Evolutionary conservation across 2,797 vertebrate genomes (phyloP).

Genomic region (Danionella dracula): DNA sequence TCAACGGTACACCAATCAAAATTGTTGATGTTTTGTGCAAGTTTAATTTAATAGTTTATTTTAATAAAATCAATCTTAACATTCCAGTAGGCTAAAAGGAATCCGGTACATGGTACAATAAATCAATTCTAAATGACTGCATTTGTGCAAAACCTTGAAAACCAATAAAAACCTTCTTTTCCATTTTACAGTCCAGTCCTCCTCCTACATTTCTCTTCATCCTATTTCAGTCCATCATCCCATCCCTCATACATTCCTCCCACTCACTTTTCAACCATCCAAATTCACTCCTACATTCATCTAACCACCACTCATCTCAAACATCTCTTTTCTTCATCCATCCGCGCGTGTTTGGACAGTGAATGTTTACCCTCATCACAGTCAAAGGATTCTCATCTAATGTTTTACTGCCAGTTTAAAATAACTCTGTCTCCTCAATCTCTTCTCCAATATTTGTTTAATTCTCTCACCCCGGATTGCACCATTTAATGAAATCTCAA

Average conservation of each 20-base stretch:
- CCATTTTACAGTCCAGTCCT: constrained; percentile 26
- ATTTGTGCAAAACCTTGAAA: too few relatives aligned
- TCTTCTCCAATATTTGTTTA: constrained; percentile 65
- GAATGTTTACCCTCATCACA: constrained; percentile 58
- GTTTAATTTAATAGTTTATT: too few relatives aligned
- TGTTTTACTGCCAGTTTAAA: constrained; percentile 64
- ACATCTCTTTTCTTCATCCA: background rate
- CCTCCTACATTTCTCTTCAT: constrained; percentile 12
- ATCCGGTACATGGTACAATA: too few relatives aligned
- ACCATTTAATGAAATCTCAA: constrained; percentile 66
- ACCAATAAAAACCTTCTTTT: background rate
- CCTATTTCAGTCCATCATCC: constrained; percentile 7
- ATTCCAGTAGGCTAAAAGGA: too few relatives aligned
- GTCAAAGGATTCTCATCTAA: constrained; percentile 59
- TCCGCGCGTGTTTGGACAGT: background rate
- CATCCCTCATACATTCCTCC: constrained; percentile 21
- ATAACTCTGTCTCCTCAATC: constrained; percentile 39
- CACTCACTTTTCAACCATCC: constrained; percentile 28
- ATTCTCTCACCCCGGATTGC: constrained; percentile 59
- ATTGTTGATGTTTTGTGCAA: too few relatives aligned
- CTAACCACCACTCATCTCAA: constrained; percentile 14
- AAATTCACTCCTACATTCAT: constrained; percentile 6
- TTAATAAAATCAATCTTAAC: too few relatives aligned
- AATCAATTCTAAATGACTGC: too few relatives aligned
- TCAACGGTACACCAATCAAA: too few relatives aligned